These are phyloP conservation scores for Trichogramma evanescens DNA, from an alignment of 2,888 invertebrate genomes.

Conservation along the genomic window DNA sequence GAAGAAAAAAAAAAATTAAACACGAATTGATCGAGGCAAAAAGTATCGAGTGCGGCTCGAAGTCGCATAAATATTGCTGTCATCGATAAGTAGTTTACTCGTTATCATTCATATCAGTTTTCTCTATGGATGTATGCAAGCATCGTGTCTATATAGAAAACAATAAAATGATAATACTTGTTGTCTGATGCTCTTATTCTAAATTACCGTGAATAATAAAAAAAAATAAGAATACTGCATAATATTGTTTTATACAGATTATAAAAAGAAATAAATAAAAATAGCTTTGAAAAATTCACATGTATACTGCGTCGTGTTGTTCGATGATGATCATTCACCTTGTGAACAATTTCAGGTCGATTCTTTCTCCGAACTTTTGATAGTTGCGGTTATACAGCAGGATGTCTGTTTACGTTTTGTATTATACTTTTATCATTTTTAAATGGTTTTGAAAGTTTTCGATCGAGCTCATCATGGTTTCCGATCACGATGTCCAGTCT, in stretches of 20 bases:
- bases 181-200: conserved; percentile 3
- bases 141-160: neutral
- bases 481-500: conserved; percentile 6
- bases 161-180: neutral
- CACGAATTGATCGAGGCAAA: too few species aligned
- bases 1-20: too few species aligned
- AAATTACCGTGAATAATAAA: conserved; percentile 9
- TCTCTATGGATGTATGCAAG: neutral
- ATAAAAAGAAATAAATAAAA: too few species aligned
- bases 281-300: too few species aligned
- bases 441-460: neutral
- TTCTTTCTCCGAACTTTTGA: too few species aligned
- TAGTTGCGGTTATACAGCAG: neutral
- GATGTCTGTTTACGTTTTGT: neutral
- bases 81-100: conserved; percentile 1
- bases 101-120: conserved; percentile 6
- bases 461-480: conserved; percentile 4
- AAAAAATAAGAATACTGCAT: neutral
- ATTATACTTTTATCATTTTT: neutral
- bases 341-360: too few species aligned
- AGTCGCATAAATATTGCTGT: too few species aligned
- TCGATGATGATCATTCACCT: too few species aligned
- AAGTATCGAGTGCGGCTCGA: too few species aligned
- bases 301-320: too few species aligned
- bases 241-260: conserved; percentile 9